These are phyloP conservation scores for Darevskia mixta DNA, from an alignment of 2,797 vertebrate species.

Conservation along the genomic window DNA sequence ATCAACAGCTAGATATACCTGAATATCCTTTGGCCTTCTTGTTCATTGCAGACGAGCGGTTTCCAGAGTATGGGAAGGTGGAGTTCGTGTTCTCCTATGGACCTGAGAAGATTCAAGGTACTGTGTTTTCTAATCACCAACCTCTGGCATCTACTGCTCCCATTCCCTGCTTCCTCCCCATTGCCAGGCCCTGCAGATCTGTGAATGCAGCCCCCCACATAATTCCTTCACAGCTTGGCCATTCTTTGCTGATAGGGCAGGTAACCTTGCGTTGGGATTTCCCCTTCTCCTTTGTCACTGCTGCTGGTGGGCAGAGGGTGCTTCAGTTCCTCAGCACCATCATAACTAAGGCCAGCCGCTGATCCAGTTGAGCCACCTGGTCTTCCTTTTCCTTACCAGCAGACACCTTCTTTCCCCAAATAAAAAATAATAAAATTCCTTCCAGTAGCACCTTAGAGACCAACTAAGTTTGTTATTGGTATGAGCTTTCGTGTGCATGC, in stretches of 20 bases:
- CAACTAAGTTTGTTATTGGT: no score
- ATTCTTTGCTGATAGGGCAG: neutral
- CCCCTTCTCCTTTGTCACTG: neutral
- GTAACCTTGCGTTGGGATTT: neutral
- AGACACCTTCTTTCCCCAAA: neutral
- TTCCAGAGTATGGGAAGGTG: constrained; percentile 97
- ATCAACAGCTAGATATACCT: neutral
- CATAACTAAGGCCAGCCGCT: neutral
- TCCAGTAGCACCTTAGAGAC: no score
- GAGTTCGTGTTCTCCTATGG: constrained; percentile 98
- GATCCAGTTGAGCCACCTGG: neutral
- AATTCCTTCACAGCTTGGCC: neutral
- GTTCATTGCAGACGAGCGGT: constrained; percentile 88
- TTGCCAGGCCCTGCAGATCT: neutral
- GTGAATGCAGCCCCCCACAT: neutral
- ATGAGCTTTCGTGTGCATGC: no score
- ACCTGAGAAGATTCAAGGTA: constrained; percentile 98
- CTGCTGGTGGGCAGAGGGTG: no score
- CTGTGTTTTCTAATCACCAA: neutral
- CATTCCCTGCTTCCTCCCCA: neutral
- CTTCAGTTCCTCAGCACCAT: neutral
- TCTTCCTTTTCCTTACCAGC: neutral
- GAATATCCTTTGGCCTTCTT: constrained; percentile 13
- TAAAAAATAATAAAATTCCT: no score
- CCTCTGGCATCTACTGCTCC: neutral